Conservation (phyloP, 2,888 invertebrate species). For the Thymelicus acteon region DNA sequence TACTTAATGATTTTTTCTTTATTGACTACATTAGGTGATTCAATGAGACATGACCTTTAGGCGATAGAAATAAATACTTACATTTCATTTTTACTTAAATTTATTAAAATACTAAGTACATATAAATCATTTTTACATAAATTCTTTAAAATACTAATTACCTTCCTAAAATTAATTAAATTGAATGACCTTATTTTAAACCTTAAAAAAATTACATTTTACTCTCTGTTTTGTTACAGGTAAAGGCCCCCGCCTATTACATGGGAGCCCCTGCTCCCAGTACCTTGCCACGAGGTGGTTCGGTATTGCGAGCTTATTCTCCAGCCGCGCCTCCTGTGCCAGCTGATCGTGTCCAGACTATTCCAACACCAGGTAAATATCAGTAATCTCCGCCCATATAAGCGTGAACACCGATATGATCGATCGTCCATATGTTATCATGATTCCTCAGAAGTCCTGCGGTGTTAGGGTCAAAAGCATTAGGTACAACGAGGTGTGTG, state of each 20-base stretch:
- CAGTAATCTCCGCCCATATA: constrained; percentile 9
- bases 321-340: constrained; percentile 85
- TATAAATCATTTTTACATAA: no score
- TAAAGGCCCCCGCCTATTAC: constrained; percentile 88
- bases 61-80: no score
- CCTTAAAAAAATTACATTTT: not conserved
- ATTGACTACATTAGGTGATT: no score
- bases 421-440: not conserved
- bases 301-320: constrained; percentile 88
- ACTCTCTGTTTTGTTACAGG: constrained; percentile 50
- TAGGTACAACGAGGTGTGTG: constrained; percentile 61
- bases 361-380: constrained; percentile 59
- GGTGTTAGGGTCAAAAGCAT: constrained; percentile 36
- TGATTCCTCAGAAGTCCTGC: not conserved
- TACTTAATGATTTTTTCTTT: no score
- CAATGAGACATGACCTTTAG: no score
- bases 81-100: no score
- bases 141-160: no score
- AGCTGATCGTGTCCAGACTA: constrained; percentile 83
- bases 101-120: no score
- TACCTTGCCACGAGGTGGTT: constrained; percentile 88
- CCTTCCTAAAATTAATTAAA: no score
- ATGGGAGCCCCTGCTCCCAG: constrained; percentile 86
- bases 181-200: no score
- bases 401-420: not conserved